A percentile compares a stretch with the other conserved stretches of the same genome.
Conservation (phyloP, 2,797 vertebrate species). For the Xyrichtys novacula region DNA sequence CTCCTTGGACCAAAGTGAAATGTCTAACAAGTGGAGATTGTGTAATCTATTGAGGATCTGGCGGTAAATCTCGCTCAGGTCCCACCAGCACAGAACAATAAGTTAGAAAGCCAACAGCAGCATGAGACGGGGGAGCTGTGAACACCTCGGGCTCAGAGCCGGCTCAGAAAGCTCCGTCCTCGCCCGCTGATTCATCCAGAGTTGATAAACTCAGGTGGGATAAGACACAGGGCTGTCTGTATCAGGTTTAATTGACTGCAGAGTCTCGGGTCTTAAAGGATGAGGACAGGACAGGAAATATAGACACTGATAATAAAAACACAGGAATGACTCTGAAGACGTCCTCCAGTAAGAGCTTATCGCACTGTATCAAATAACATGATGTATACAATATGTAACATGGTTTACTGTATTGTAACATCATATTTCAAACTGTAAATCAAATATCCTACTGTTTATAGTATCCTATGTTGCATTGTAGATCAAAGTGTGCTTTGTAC, state of each 20-base stretch:
- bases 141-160: conserved; percentile 14
- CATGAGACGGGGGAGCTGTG: conserved; percentile 4
- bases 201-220: conserved; percentile 25
- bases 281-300: neutral
- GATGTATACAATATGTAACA: too few relatives aligned
- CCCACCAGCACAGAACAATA: conserved; percentile 71
- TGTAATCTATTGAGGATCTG: conserved; percentile 61
- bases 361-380: too few relatives aligned
- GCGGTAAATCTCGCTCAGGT: conserved; percentile 53
- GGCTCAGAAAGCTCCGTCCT: conserved; percentile 26
- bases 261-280: conserved; percentile 1
- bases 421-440: too few relatives aligned
- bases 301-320: neutral
- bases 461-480: too few relatives aligned
- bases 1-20: conserved; percentile 39
- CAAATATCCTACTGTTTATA: too few relatives aligned
- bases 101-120: conserved; percentile 46
- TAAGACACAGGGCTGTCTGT: conserved; percentile 14
- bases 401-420: too few relatives aligned
- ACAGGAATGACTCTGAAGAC: neutral
- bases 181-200: conserved; percentile 18
- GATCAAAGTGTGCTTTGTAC: too few relatives aligned
- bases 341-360: too few relatives aligned
- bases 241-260: conserved; percentile 18
- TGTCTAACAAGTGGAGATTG: conserved; percentile 44